phyloP scores from a whole-genome alignment of 2,797 vertebrate genomes.

The Cuculus canorus region DNA sequence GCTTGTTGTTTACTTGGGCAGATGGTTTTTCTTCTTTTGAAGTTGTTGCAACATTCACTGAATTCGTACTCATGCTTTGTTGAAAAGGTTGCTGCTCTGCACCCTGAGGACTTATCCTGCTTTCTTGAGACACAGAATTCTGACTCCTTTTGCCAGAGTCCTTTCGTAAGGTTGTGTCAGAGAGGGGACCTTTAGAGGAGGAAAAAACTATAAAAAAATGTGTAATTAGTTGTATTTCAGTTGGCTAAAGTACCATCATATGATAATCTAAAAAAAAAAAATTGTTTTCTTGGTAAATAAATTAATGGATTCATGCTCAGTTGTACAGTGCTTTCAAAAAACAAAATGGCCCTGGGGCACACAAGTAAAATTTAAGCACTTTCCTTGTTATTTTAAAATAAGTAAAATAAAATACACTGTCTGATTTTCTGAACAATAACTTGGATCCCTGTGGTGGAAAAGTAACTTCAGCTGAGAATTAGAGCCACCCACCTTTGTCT shows the following conservation, averaged over 20 bases:
- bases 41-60: background rate
- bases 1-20: background rate
- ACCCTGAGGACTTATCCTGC: background rate
- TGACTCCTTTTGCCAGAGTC: background rate
- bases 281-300: constrained; percentile 38
- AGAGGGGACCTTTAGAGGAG: background rate
- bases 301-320: constrained; percentile 27
- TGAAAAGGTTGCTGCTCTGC: background rate
- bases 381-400: constrained; percentile 22
- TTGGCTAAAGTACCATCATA: background rate
- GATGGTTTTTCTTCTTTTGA: background rate
- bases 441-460: constrained; percentile 4
- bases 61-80: background rate
- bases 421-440: constrained; percentile 23
- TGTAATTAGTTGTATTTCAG: constrained; percentile 10
- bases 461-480: constrained; percentile 29
- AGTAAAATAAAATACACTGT: background rate
- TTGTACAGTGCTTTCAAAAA: background rate
- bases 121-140: background rate
- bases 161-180: background rate
- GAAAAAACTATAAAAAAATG: background rate
- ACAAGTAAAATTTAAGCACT: constrained; percentile 22
- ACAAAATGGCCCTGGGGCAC: constrained; percentile 24
- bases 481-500: constrained; percentile 33
- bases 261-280: background rate